Evolutionary conservation across 2,113 vertebrate species (phyloP).

Genomic region (Prinia subflava): DNA sequence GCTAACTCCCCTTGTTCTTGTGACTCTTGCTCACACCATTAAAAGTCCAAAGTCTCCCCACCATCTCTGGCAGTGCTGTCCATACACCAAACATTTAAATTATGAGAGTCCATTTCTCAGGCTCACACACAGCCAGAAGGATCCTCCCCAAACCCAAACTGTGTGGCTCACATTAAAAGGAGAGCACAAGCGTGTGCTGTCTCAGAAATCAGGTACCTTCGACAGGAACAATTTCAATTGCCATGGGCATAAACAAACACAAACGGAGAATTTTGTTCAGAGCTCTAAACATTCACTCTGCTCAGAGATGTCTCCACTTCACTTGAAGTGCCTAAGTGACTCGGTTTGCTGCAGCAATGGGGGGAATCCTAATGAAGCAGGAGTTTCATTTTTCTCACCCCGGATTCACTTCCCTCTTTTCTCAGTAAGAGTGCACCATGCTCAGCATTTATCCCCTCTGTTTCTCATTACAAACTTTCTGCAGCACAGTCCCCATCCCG

Average conservation of each 20-base stretch:
- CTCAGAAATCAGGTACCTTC: constrained; percentile 55
- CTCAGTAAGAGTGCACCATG: background rate
- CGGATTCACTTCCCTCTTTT: background rate
- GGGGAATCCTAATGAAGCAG: background rate
- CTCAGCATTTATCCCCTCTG: background rate
- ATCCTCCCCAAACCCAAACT: background rate
- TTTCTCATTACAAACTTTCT: background rate
- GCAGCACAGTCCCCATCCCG: background rate
- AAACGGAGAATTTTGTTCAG: constrained; percentile 51
- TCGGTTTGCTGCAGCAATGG: background rate
- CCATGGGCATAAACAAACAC: constrained; percentile 60
- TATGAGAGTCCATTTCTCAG: background rate
- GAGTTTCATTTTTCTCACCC: background rate
- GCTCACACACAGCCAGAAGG: background rate
- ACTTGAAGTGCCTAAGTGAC: background rate
- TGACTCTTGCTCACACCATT: background rate
- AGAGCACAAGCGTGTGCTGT: background rate
- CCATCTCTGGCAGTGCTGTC: background rate
- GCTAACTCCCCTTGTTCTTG: background rate
- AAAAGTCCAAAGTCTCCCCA: background rate
- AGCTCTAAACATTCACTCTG: background rate
- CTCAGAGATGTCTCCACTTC: constrained; percentile 7
- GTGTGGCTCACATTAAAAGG: constrained; percentile 2
- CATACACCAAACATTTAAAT: background rate
- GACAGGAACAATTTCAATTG: constrained; percentile 49